Conservation (phyloP, 2,888 invertebrate species). For the Camptogramma bilineatum region DNA sequence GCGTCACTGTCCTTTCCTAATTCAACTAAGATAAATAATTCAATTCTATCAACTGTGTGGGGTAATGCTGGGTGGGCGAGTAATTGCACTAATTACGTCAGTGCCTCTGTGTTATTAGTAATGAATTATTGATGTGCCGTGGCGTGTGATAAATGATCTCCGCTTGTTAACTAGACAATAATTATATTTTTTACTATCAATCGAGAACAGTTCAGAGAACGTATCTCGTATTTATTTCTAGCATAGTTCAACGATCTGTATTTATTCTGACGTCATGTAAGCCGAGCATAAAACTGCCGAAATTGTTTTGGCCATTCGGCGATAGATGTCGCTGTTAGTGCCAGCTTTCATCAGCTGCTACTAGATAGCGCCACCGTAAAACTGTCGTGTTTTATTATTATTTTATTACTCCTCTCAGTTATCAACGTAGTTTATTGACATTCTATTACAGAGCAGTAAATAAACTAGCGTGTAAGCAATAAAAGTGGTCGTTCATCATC, state of each 20-base stretch:
- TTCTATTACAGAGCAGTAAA: constrained; percentile 76
- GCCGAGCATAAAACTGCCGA: constrained; percentile 34
- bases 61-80: constrained; percentile 76
- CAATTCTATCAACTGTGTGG: constrained; percentile 63
- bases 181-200: constrained; percentile 49
- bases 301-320: constrained; percentile 58
- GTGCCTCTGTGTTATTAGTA: constrained; percentile 74
- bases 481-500: constrained; percentile 75
- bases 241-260: constrained; percentile 24
- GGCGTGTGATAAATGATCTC: constrained; percentile 70
- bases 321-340: constrained; percentile 67
- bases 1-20: constrained; percentile 52
- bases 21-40: constrained; percentile 76
- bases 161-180: constrained; percentile 64
- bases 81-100: constrained; percentile 83
- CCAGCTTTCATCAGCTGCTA: constrained; percentile 47
- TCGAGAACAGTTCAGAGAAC: constrained; percentile 37
- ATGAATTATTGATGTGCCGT: constrained; percentile 80
- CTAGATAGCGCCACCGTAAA: constrained; percentile 57
- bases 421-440: constrained; percentile 74
- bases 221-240: constrained; percentile 33
- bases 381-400: constrained; percentile 67
- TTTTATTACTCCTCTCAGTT: constrained; percentile 67
- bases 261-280: constrained; percentile 32
- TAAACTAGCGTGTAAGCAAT: constrained; percentile 75